Percentiles rank a stretch among this genome's conserved stretches.
phyloP scores from a whole-genome alignment of 2,113 vertebrate genomes.

The Brienomyrus longianalis region DNA sequence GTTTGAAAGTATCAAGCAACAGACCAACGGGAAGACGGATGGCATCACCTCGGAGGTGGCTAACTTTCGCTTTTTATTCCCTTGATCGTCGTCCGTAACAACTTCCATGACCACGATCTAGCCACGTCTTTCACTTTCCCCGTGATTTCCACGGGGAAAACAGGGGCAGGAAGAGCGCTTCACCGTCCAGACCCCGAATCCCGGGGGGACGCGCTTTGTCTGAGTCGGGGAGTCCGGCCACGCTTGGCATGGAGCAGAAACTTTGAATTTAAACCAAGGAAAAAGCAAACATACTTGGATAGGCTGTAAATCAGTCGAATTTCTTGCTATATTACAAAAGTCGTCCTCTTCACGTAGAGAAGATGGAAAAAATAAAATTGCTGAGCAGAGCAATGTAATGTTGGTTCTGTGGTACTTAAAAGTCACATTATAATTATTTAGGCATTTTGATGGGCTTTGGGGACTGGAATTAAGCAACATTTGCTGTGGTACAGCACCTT shows the following conservation, averaged over 20 bases:
- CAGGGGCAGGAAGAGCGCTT: not conserved
- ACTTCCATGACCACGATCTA: not conserved
- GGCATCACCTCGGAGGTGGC: not conserved
- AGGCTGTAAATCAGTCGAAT: conserved; percentile 2
- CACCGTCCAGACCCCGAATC: not conserved
- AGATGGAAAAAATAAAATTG: not conserved
- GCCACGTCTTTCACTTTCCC: too few species aligned
- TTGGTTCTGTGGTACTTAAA: not conserved
- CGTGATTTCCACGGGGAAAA: not conserved
- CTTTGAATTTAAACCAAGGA: not conserved
- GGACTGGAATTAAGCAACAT: not conserved
- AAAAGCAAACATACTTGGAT: not conserved
- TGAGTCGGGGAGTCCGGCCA: not conserved
- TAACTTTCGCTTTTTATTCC: not conserved
- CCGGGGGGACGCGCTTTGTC: not conserved
- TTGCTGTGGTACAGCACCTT: not conserved
- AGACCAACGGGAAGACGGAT: not conserved
- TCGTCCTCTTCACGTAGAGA: not conserved
- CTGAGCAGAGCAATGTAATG: not conserved
- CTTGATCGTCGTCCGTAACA: not conserved
- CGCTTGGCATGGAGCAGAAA: not conserved
- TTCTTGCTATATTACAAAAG: not conserved
- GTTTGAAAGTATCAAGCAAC: not conserved
- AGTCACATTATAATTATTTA: not conserved
- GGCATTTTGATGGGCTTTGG: not conserved